A percentile compares a stretch with the other conserved stretches of the same genome.
phyloP scores from a whole-genome alignment of 2,888 invertebrate species.

The Polymixis flavicincta region DNA sequence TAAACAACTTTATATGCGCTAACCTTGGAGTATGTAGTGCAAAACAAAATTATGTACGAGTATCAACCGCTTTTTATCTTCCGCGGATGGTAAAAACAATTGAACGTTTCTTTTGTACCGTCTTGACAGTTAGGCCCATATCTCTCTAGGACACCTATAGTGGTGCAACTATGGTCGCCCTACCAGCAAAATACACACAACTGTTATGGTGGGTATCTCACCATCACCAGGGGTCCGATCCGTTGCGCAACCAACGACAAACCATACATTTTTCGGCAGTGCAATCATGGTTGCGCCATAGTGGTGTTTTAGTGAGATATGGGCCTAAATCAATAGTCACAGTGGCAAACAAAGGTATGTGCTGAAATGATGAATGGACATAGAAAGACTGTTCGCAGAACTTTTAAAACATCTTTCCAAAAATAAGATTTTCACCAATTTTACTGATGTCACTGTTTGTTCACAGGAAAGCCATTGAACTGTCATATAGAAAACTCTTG shows the following conservation, averaged over 20 bases:
- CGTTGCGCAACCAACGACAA: no score
- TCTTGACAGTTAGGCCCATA: neutral
- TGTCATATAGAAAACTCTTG: constrained; percentile 93
- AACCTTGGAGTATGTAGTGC: no score
- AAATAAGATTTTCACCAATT: neutral
- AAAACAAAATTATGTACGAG: no score
- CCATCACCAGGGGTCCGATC: no score
- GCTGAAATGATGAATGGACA: neutral
- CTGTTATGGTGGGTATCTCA: no score
- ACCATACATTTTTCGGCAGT: no score
- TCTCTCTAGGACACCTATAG: no score
- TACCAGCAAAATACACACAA: no score
- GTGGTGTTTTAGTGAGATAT: no score
- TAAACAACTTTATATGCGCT: neutral
- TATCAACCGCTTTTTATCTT: neutral
- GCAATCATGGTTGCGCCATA: no score
- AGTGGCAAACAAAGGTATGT: neutral
- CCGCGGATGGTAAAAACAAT: neutral
- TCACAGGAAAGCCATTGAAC: constrained; percentile 92
- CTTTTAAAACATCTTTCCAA: neutral
- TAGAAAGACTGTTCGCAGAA: neutral
- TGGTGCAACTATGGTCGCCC: no score
- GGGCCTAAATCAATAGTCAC: neutral
- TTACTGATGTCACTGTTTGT: neutral
- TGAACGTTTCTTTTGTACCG: neutral